Evolutionary conservation across 2,113 vertebrate species (phyloP), one percentile per base, ranked within the genome.

Genomic region (Cryptoleucopteryx plumbea): DNA sequence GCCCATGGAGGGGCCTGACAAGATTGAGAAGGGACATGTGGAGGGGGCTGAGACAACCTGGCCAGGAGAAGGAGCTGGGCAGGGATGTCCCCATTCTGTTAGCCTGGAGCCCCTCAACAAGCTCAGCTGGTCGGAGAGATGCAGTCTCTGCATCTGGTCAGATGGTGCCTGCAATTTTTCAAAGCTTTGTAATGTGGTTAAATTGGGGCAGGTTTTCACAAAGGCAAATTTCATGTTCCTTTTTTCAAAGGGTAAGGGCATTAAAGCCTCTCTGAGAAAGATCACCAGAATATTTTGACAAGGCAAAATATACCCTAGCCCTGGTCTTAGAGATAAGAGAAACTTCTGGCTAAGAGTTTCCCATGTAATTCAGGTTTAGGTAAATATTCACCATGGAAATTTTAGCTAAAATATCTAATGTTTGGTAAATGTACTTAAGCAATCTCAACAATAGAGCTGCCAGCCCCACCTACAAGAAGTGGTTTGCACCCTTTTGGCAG

Each of bases 391-490:
- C 38, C 0, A 1, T 68, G 47, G 77, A 88, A 88, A 82, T 89
- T 71, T 78, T 78, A 71, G 43, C 61, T 86, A 59, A 93, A 95
- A 85, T 56, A 23, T 6, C 58, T 68, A 21, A 84, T 45, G 13
- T 88, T 92, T 72, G 61, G 65, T 92, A 87, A 91, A 87, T 22
- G 27, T 45, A 31, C 40, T 91, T 48, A 52, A 85, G 27, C 31
- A 61, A 56, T 82, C 40, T 67, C 55, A 92, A 93, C 68, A 86
- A 47, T 36, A 83, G 47, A 73, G 22, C 59, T 83, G 52, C 71
- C 82, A 90, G 83, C 68, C 86, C 68, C 72, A 71, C 72, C 94
- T 90, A 45, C 40, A 86, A 95, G 78, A 74, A 90, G 25, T 20
- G 17, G 15, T 67, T 94, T 93, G 87, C 78, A 65, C 38, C 14